Percentiles rank a stretch among this genome's conserved stretches.
These are phyloP conservation scores for Ia io DNA, from an alignment of 2,113 vertebrate species.

Conservation along the genomic window DNA sequence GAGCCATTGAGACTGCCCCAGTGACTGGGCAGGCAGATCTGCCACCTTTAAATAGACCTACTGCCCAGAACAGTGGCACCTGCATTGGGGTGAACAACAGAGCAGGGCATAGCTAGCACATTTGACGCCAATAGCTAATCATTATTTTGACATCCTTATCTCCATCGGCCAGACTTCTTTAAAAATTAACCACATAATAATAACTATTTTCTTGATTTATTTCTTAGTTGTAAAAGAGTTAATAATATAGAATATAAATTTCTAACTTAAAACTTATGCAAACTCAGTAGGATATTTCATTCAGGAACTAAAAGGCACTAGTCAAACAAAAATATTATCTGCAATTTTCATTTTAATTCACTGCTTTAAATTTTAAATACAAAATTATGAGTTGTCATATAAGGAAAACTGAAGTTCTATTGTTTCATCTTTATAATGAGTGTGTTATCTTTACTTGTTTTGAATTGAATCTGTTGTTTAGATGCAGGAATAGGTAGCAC, in stretches of 20 bases:
- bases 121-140: background rate
- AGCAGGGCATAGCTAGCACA: background rate
- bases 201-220: background rate
- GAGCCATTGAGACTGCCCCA: background rate
- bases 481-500: background rate
- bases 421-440: background rate
- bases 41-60: background rate
- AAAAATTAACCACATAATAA: constrained; percentile 17
- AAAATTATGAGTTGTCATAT: background rate
- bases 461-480: background rate
- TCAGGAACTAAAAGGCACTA: background rate
- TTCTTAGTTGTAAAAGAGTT: constrained; percentile 5
- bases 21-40: background rate
- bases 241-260: background rate
- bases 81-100: background rate
- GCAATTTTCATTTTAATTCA: background rate
- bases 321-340: background rate
- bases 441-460: background rate
- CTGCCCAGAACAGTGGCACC: background rate
- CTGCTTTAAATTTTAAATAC: constrained; percentile 13
- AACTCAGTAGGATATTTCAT: background rate
- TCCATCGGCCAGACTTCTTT: background rate
- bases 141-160: background rate
- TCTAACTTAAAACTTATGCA: background rate
- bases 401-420: background rate